Evolutionary conservation across 2,888 invertebrate genomes (phyloP).

Genomic region (Macrosiphum euphorbiae): DNA sequence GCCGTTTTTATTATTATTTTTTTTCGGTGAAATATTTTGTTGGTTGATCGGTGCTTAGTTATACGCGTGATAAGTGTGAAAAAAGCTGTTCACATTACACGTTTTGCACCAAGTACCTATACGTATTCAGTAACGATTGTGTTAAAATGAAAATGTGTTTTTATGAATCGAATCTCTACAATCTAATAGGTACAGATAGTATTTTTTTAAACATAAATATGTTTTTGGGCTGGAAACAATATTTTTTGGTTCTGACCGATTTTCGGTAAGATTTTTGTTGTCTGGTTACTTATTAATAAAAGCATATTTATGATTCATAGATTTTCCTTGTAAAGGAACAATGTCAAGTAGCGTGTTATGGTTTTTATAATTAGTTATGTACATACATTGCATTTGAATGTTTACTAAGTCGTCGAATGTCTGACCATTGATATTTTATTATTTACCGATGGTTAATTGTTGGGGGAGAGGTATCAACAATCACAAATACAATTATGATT

Average conservation of each 20-base stretch:
- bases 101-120: neutral
- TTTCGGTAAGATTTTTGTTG: too few species aligned
- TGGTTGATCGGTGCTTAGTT: neutral
- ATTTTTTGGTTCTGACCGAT: too few species aligned
- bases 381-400: neutral
- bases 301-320: too few species aligned
- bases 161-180: neutral
- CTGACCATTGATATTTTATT: neutral
- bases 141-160: neutral
- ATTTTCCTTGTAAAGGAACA: too few species aligned
- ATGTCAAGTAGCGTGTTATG: too few species aligned
- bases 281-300: too few species aligned
- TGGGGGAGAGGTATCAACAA: neutral
- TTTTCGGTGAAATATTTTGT: neutral
- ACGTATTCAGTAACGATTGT: neutral
- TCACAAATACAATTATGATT: neutral
- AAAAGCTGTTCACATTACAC: neutral
- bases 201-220: neutral
- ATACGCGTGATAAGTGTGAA: neutral
- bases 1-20: neutral
- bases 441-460: neutral
- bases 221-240: too few species aligned
- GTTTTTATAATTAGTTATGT: neutral
- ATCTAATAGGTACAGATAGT: too few species aligned
- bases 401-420: neutral